These are phyloP conservation scores for Noctuana brunneofusca DNA, from an alignment of 2,888 invertebrate species.

Conservation along the genomic window DNA sequence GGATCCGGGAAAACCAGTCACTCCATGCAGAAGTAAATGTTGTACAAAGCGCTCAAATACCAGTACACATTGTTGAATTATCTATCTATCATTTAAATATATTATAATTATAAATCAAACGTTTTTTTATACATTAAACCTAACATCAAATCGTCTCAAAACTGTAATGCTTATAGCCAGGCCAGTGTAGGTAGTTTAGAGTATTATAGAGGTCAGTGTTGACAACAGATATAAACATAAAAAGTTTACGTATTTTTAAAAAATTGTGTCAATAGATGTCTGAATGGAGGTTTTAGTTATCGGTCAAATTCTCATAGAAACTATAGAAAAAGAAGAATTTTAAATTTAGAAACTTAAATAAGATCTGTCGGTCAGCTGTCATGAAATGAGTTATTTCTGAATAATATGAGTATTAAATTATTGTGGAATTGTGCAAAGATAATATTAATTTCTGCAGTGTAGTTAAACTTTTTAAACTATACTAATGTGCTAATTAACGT, in stretches of 20 bases:
- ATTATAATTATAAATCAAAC: no score
- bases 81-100: not conserved
- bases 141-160: no score
- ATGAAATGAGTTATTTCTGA: constrained; percentile 26
- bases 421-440: constrained; percentile 71
- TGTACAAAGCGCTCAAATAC: constrained; percentile 48
- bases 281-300: no score
- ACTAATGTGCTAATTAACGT: constrained; percentile 1
- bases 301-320: no score
- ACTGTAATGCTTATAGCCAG: no score
- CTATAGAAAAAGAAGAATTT: constrained; percentile 44
- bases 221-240: no score
- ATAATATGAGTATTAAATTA: constrained; percentile 70
- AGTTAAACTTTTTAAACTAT: constrained; percentile 61
- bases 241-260: no score
- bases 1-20: not conserved
- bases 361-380: constrained; percentile 32
- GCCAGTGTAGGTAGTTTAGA: no score
- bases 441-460: constrained; percentile 65
- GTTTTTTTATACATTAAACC: no score
- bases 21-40: constrained; percentile 53
- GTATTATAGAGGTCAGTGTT: no score
- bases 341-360: constrained; percentile 54
- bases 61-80: constrained; percentile 6
- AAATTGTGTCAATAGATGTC: no score